Evolutionary conservation across 2,113 vertebrate species (phyloP), one percentile per base, ranked within the genome.

Genomic region (Thymallus thymallus): DNA sequence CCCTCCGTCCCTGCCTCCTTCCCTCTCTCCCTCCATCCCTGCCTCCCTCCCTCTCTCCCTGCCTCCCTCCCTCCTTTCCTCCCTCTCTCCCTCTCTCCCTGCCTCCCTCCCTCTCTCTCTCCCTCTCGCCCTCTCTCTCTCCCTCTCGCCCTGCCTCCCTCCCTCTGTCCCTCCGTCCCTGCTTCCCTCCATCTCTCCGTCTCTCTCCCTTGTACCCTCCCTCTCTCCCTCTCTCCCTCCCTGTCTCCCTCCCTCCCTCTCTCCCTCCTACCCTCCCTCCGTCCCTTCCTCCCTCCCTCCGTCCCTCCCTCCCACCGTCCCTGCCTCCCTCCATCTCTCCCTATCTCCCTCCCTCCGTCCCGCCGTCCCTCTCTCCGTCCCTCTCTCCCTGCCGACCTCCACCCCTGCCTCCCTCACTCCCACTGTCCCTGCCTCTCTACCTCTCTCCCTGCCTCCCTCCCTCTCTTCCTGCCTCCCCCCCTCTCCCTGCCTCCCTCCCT

Each of bases 381-480:
- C 29, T 30, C 72, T 20, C 83, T 18, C 48, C 1, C 48, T 18
- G n/a, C n/a, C n/a, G n/a, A n/a, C n/a, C n/a, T n/a, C n/a, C n/a
- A n/a, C n/a, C 48, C 22, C 61, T 41, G 2, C 58, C 22, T 23
- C 58, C 9, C 23, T 26, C 24, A 1, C 10, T 24, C 1, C 24
- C 13, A 1, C 1, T 14, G 0, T 23, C 60, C 24, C 24, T 24
- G 29, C 63, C 16, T 29, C 16, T 16, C 63, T 1, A 18, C 63
- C 29, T 30, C 72, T 20, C 83, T n/a, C 48, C 48, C 48, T 18
- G 14, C 1, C 48, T 18, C 48, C 22, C 61, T 41, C 9, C 58
- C 22, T 23, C 58, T n/a, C n/a, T n/a, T n/a, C n/a, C n/a, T n/a
- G n/a, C 9, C 23, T 26, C 24, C 3, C 10, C 13, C 1, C 24